Percentiles rank a stretch among this genome's conserved stretches.
These are phyloP conservation scores for Caenorhabditis tropicalis DNA, from an alignment of 1,140 invertebrate genomes.

Conservation along the genomic window DNA sequence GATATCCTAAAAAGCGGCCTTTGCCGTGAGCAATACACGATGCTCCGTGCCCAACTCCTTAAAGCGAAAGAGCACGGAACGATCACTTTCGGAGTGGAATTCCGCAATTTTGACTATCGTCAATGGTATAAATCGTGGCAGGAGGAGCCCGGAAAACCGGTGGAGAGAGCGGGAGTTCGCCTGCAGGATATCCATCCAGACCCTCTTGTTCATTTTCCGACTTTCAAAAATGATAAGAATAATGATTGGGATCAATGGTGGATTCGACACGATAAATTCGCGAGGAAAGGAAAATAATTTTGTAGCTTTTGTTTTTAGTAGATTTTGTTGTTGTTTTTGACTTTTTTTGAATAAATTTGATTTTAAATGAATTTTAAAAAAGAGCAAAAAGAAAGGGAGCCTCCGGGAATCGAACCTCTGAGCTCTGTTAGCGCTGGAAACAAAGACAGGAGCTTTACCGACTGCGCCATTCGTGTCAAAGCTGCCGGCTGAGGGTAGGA, in stretches of 20 bases:
- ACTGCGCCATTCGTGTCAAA: too few species aligned
- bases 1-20: constrained; percentile 65
- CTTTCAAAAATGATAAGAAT: constrained; percentile 61
- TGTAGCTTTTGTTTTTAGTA: not conserved
- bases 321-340: too few species aligned
- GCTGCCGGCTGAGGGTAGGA: too few species aligned
- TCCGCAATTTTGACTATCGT: constrained; percentile 65
- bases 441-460: too few species aligned
- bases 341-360: too few species aligned
- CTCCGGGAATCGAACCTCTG: too few species aligned
- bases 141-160: constrained; percentile 46
- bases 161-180: constrained; percentile 46
- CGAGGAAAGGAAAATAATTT: constrained; percentile 63
- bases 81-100: constrained; percentile 62
- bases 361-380: too few species aligned
- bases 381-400: too few species aligned
- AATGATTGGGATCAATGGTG: constrained; percentile 70
- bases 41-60: constrained; percentile 65
- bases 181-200: constrained; percentile 63
- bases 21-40: constrained; percentile 67
- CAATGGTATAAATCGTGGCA: constrained; percentile 61
- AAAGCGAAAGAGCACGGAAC: constrained; percentile 71
- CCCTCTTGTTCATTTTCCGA: constrained; percentile 61
- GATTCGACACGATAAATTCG: constrained; percentile 67
- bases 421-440: too few species aligned